Evolutionary conservation across 2,113 vertebrate species (phyloP).

Genomic region (Amphiprion ocellaris): DNA sequence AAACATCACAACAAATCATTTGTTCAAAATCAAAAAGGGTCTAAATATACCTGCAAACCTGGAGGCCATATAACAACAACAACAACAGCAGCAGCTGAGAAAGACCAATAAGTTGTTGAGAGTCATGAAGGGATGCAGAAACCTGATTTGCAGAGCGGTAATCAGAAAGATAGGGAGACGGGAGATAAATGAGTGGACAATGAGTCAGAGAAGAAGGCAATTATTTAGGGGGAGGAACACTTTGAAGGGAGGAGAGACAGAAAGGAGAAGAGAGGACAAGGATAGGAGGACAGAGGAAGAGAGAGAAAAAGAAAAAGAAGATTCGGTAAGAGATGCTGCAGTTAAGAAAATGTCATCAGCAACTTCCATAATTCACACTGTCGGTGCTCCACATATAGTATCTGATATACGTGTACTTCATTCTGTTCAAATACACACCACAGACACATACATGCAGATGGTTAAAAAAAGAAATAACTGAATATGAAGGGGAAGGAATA

Average conservation of each 20-base stretch:
- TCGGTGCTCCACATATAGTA: background rate
- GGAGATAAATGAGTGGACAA: conserved; percentile 74
- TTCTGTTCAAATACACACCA: background rate
- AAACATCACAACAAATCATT: background rate
- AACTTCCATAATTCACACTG: background rate
- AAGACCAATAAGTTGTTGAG: conserved; percentile 25
- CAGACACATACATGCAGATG: background rate
- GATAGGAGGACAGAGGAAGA: conserved; percentile 26
- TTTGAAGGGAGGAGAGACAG: conserved; percentile 46
- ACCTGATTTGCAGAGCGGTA: conserved; percentile 65
- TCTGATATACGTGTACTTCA: background rate
- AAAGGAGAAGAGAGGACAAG: conserved; percentile 34
- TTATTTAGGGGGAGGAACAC: conserved; percentile 59
- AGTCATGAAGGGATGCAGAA: conserved; percentile 38
- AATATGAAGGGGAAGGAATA: conserved; percentile 1
- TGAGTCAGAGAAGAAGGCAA: conserved; percentile 66
- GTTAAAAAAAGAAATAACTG: background rate
- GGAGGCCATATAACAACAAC: conserved; percentile 14
- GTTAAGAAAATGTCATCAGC: conserved; percentile 30
- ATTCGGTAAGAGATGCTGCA: background rate
- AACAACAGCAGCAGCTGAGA: conserved; percentile 19
- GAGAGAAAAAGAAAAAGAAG: conserved; percentile 29
- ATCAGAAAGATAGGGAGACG: conserved; percentile 62
- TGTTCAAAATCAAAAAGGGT: background rate
- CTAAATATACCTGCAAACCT: conserved; percentile 1